These are phyloP conservation scores for Montipora sp. DNA, from an alignment of 64 coral and sea anemone genomes.

Conservation along the genomic window DNA sequence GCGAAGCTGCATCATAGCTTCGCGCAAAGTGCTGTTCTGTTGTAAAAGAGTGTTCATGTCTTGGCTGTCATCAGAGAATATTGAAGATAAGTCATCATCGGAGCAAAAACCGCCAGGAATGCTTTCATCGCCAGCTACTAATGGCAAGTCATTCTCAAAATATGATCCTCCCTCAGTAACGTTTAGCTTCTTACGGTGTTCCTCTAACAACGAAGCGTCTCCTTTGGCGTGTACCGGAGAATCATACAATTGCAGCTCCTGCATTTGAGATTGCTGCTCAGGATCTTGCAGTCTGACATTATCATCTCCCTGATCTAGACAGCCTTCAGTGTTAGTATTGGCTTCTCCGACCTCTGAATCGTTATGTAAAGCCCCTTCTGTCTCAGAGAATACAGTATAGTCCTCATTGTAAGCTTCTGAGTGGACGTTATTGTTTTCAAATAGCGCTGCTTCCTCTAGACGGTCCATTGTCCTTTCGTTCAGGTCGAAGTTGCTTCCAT, in stretches of 20 bases:
- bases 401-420: neutral
- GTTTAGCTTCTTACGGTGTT: neutral
- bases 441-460: neutral
- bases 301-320: too few species aligned
- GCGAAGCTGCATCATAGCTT: slow-evolving; percentile 55
- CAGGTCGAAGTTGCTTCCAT: neutral
- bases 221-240: neutral
- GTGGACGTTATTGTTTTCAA: neutral
- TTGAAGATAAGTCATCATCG: slow-evolving; percentile 62
- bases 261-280: neutral
- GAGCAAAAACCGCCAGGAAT: slow-evolving; percentile 10
- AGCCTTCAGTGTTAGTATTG: neutral
- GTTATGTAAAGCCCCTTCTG: neutral
- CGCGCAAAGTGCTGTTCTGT: slow-evolving; percentile 54
- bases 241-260: neutral
- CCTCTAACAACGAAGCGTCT: neutral
- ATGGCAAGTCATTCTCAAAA: neutral
- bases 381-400: neutral
- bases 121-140: neutral
- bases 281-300: neutral
- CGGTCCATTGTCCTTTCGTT: neutral
- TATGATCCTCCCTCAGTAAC: neutral
- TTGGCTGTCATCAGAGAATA: slow-evolving; percentile 67
- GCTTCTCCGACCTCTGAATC: neutral
- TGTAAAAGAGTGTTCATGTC: slow-evolving; percentile 22